Evolutionary conservation across 2,113 vertebrate genomes (phyloP).

Genomic region (Clinocottus analis): DNA sequence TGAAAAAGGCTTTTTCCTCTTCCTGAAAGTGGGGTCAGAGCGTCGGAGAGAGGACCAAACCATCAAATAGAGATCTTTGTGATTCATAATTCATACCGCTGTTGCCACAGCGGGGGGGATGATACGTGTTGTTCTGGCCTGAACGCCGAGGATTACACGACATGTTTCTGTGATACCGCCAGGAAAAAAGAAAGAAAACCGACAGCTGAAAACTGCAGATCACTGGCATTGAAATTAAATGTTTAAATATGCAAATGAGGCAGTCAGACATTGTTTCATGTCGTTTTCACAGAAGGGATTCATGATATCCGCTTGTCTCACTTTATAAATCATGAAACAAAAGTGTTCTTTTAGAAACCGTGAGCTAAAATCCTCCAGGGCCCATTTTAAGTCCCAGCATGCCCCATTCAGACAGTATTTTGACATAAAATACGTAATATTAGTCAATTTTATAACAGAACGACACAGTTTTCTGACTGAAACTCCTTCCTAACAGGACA

Average conservation of each 20-base stretch:
- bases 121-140: neutral
- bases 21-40: conserved; percentile 66
- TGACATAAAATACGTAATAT: no score
- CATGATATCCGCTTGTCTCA: no score
- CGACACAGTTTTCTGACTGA: no score
- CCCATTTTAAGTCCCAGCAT: no score
- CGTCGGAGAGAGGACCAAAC: conserved; percentile 28
- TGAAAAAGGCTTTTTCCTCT: conserved; percentile 64
- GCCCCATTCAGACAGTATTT: no score
- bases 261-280: neutral
- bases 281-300: no score
- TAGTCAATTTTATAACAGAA: no score
- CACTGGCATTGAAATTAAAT: neutral
- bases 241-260: neutral
- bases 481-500: no score
- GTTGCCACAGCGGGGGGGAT: conserved; percentile 9
- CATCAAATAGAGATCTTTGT: conserved; percentile 67
- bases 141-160: neutral
- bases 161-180: neutral
- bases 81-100: conserved; percentile 72
- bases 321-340: no score
- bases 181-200: neutral
- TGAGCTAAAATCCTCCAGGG: no score
- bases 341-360: no score
- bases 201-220: neutral